A percentile compares a stretch with the other conserved stretches of the same genome.
phyloP scores from a whole-genome alignment of 2,888 invertebrate species.

The Chrysolina americana region DNA sequence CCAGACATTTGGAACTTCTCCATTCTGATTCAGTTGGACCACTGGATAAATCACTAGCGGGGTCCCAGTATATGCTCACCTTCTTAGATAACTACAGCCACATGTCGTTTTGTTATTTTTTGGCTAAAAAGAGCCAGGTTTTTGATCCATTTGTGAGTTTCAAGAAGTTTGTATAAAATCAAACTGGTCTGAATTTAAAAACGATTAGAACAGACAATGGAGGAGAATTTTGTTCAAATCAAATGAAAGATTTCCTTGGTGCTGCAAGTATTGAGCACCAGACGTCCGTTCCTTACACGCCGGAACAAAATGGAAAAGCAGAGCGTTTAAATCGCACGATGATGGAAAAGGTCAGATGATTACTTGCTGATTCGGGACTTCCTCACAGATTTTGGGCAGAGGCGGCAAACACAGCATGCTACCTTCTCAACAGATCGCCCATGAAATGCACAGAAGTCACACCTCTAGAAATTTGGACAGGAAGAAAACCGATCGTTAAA shows the following conservation, averaged over 20 bases:
- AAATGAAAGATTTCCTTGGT: no score
- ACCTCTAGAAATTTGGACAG: not conserved
- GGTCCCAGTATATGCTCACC: not conserved
- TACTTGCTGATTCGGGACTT: constrained; percentile 7
- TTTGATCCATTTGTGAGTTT: not conserved
- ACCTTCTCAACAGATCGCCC: no score
- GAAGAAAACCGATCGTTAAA: no score
- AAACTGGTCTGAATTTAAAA: no score
- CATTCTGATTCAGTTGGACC: not conserved
- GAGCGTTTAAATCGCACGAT: constrained; percentile 3
- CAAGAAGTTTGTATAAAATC: no score
- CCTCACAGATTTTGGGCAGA: constrained; percentile 4
- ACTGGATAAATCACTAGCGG: constrained; percentile 2
- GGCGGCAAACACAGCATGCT: no score
- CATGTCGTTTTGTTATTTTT: not conserved
- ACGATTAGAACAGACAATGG: no score
- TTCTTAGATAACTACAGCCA: not conserved
- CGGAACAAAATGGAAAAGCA: constrained; percentile 7
- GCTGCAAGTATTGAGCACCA: no score
- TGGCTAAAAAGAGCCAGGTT: not conserved
- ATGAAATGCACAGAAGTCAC: not conserved
- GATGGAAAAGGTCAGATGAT: no score
- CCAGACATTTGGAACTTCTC: not conserved
- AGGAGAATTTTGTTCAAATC: no score
- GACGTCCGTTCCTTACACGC: no score